These are phyloP conservation scores for Ceratina australensis DNA, from an alignment of 1,140 invertebrate species.

Conservation along the genomic window DNA sequence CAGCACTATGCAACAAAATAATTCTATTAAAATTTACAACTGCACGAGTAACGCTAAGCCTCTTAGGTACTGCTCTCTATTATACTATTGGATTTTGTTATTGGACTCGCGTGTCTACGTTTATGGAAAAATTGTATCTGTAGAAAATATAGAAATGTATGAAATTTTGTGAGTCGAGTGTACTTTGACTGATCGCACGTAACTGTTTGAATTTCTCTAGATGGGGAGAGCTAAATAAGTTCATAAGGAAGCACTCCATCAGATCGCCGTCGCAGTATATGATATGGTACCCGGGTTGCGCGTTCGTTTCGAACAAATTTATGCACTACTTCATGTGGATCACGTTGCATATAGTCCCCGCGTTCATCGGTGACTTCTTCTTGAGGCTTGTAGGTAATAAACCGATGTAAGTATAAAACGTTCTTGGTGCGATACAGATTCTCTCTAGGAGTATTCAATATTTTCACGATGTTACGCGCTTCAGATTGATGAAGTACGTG, in stretches of 20 bases:
- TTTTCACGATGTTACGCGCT: constrained; percentile 3
- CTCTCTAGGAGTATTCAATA: background rate
- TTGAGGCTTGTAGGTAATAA: constrained; percentile 86
- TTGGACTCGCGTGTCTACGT: no score
- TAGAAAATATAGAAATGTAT: no score
- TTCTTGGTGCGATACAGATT: background rate
- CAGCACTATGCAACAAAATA: constrained; percentile 81
- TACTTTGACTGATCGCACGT: background rate
- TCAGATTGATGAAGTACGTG: constrained; percentile 91
- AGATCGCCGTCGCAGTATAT: constrained; percentile 89
- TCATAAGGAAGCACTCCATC: constrained; percentile 85
- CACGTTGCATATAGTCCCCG: constrained; percentile 88
- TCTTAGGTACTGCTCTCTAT: constrained; percentile 78
- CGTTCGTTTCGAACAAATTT: constrained; percentile 86
- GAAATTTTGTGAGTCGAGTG: background rate
- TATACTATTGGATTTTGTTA: background rate
- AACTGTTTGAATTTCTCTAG: constrained; percentile 62
- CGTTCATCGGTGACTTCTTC: constrained; percentile 87
- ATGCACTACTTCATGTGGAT: constrained; percentile 86
- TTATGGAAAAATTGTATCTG: no score
- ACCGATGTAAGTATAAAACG: constrained; percentile 84
- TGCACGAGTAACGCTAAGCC: constrained; percentile 92
- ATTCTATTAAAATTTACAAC: constrained; percentile 90
- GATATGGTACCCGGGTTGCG: constrained; percentile 92
- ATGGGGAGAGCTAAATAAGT: constrained; percentile 88